phyloP scores from a whole-genome alignment of 2,888 invertebrate genomes.

The Stenotaenia linearis region DNA sequence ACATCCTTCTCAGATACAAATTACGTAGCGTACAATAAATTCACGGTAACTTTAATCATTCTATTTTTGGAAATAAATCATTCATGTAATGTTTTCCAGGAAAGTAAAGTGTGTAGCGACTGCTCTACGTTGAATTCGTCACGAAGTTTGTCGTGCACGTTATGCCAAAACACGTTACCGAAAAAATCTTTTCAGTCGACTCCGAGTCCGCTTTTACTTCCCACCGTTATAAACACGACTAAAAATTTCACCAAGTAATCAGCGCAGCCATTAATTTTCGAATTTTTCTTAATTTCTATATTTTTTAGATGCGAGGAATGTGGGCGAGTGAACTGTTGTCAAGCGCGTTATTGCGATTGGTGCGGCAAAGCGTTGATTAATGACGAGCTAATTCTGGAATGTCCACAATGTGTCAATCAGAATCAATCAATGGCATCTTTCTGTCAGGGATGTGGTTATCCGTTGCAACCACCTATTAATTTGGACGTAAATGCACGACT shows the following conservation, averaged over 20 bases:
- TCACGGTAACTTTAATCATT: neutral
- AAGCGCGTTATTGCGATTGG: conserved; percentile 27
- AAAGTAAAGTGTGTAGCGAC: neutral
- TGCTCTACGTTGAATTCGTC: neutral
- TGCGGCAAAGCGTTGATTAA: neutral
- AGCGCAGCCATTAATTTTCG: too few species aligned
- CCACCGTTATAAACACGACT: neutral
- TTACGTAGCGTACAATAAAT: neutral
- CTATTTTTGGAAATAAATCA: neutral
- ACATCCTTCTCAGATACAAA: neutral
- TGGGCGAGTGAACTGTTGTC: neutral
- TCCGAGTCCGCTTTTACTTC: neutral
- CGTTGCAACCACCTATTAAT: conserved; percentile 3
- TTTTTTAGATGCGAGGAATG: neutral
- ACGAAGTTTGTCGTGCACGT: neutral
- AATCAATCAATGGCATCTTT: neutral
- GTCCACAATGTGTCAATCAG: neutral
- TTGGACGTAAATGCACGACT: neutral
- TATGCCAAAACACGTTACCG: neutral
- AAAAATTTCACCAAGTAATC: neutral
- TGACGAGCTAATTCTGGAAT: neutral
- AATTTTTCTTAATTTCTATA: neutral
- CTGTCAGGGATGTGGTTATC: conserved; percentile 11
- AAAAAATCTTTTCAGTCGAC: neutral
- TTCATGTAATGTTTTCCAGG: neutral